Evolutionary conservation across 1,140 invertebrate genomes (phyloP).

Genomic region (Linepithema humile): DNA sequence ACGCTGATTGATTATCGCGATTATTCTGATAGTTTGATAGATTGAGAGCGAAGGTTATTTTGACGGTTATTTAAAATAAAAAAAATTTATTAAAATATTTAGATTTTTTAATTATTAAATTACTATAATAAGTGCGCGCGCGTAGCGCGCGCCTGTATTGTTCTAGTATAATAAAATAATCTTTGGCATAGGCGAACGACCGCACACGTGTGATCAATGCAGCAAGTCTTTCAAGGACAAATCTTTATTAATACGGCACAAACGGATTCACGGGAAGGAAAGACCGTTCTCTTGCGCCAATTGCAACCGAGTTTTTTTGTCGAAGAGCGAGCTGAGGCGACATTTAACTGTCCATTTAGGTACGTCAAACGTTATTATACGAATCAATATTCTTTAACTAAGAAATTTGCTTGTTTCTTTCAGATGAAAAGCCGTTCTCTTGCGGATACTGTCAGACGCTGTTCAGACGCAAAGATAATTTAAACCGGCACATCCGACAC

Average conservation of each 20-base stretch:
- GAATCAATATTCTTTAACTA: neutral
- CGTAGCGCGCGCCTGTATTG: no score
- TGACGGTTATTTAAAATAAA: neutral
- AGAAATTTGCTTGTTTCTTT: constrained; percentile 48
- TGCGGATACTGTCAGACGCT: constrained; percentile 81
- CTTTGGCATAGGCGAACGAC: constrained; percentile 76
- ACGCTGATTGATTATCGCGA: no score
- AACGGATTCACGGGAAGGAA: constrained; percentile 79
- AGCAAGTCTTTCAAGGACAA: constrained; percentile 81
- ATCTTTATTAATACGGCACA: constrained; percentile 79
- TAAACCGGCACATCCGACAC: constrained; percentile 83
- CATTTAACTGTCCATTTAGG: constrained; percentile 80
- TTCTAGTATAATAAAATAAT: no score
- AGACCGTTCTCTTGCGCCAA: constrained; percentile 79
- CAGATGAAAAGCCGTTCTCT: constrained; percentile 83
- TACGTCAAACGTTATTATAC: constrained; percentile 56
- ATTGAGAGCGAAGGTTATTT: neutral
- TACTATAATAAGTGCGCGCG: no score
- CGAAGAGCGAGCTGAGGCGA: constrained; percentile 80
- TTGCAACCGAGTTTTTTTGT: constrained; percentile 78
- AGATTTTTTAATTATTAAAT: no score
- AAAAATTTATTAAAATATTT: no score
- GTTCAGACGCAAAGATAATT: constrained; percentile 84
- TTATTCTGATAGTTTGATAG: no score
- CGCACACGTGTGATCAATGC: constrained; percentile 78